Percentiles rank a stretch among this genome's conserved stretches.
These are phyloP conservation scores for Chelonoidis abingdonii DNA, from an alignment of 2,113 vertebrate genomes.

Conservation along the genomic window DNA sequence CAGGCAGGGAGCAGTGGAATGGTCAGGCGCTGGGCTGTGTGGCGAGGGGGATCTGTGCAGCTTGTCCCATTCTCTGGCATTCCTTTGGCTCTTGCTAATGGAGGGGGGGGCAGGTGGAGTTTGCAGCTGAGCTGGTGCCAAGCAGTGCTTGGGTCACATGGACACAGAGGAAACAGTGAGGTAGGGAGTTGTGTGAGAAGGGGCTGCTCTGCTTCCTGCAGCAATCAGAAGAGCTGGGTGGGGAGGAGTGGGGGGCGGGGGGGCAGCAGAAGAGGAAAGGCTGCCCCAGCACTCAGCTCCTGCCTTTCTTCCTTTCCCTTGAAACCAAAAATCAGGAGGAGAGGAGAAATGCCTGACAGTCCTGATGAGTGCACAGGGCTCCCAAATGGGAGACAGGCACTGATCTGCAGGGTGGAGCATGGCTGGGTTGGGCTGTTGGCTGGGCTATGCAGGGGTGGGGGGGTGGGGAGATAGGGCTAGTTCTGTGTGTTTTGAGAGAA, in stretches of 20 bases:
- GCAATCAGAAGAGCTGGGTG: not conserved
- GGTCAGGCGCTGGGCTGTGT: not conserved
- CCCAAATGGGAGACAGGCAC: too few relatives aligned
- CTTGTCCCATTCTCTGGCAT: not conserved
- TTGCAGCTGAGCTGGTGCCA: not conserved
- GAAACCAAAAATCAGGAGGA: not conserved
- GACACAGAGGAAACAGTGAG: accelerated
- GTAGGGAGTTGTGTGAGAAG: not conserved
- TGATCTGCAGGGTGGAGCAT: not conserved
- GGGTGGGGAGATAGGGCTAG: too few relatives aligned
- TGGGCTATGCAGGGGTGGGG: too few relatives aligned
- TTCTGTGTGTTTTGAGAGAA: too few relatives aligned
- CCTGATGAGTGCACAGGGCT: too few relatives aligned
- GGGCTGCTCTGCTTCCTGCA: constrained; percentile 1
- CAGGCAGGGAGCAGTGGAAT: constrained; percentile 33
- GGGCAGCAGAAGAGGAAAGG: not conserved
- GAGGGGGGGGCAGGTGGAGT: too few relatives aligned
- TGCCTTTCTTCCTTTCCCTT: not conserved
- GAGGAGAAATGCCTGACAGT: not conserved
- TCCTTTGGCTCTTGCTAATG: not conserved
- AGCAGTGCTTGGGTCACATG: accelerated
- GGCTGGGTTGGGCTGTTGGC: not conserved
- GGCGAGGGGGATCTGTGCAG: not conserved
- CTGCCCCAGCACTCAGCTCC: not conserved
- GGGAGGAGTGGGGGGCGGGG: not conserved